Evolutionary conservation across 1,140 invertebrate genomes (phyloP).

Genomic region (Neelides sp.): DNA sequence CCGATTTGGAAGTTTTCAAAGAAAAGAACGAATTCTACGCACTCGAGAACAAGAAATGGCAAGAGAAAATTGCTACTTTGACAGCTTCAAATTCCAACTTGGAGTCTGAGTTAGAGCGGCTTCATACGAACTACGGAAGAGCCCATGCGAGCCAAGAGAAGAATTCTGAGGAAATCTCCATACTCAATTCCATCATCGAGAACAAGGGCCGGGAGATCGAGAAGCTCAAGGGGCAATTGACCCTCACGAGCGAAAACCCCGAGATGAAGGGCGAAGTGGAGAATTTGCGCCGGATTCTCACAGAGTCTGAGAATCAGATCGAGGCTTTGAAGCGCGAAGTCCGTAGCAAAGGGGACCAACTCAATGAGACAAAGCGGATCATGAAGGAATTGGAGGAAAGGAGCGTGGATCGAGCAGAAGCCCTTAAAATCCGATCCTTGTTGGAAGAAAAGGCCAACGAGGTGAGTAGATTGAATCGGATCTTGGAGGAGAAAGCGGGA

Average conservation of each 20-base stretch:
- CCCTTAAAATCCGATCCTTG: constrained; percentile 10
- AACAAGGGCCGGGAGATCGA: too few relatives aligned
- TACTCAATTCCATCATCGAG: too few relatives aligned
- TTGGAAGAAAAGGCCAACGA: constrained; percentile 29
- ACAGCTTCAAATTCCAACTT: too few relatives aligned
- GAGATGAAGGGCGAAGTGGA: constrained; percentile 21
- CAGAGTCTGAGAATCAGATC: constrained; percentile 13
- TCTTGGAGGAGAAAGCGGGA: constrained; percentile 16
- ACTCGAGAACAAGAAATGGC: too few relatives aligned
- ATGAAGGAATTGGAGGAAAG: constrained; percentile 22
- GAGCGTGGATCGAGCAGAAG: constrained; percentile 21
- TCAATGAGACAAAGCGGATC: constrained; percentile 10
- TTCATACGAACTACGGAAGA: constrained; percentile 20
- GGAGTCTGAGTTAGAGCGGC: too few relatives aligned
- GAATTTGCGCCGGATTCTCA: not conserved
- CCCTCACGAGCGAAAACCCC: too few relatives aligned
- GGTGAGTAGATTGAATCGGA: constrained; percentile 18
- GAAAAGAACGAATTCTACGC: too few relatives aligned
- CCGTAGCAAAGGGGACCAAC: constrained; percentile 4
- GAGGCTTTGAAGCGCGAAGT: constrained; percentile 6
- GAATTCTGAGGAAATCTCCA: too few relatives aligned
- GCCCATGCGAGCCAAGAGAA: constrained; percentile 12
- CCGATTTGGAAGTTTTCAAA: constrained; percentile 12
- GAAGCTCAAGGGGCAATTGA: too few relatives aligned
- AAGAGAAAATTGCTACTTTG: too few relatives aligned